A percentile compares a stretch with the other conserved stretches of the same genome.
Conservation (phyloP, 2,113 vertebrate species). For the Rhadina sibilatrix region DNA sequence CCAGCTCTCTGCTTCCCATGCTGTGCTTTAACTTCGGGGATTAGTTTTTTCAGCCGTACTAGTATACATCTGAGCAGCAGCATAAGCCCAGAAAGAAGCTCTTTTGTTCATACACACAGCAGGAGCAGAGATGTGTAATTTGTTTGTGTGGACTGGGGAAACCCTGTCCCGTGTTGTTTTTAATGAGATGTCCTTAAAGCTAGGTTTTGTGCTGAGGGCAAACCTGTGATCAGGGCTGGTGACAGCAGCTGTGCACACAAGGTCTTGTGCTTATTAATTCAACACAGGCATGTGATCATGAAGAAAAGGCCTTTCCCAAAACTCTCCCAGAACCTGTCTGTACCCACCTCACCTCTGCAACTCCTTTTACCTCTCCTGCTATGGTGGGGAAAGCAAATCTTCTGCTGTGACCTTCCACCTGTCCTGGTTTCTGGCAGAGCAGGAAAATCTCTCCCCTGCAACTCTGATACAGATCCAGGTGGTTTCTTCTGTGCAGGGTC, state of each 20-base stretch:
- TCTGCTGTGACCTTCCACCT: background rate
- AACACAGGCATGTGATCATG: fast-evolving
- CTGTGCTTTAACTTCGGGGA: background rate
- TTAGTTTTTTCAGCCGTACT: background rate
- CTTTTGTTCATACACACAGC: background rate
- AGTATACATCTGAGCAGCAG: background rate
- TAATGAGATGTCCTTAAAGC: background rate
- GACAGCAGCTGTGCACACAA: background rate
- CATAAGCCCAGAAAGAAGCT: background rate
- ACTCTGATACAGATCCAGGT: background rate
- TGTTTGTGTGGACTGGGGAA: background rate
- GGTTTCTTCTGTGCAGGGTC: background rate
- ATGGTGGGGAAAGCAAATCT: background rate
- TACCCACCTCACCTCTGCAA: fast-evolving
- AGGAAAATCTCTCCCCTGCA: background rate
- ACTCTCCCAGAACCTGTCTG: fast-evolving
- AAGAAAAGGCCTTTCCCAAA: background rate
- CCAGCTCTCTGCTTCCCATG: background rate
- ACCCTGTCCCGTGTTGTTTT: background rate
- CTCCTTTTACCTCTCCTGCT: background rate
- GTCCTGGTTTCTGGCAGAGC: background rate
- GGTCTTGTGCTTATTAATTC: background rate
- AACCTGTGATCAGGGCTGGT: background rate
- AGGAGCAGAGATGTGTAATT: background rate
- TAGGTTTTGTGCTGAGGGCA: background rate